These are phyloP conservation scores for Pollenia griseotomentosa DNA, from an alignment of 2,888 invertebrate genomes.

Conservation along the genomic window DNA sequence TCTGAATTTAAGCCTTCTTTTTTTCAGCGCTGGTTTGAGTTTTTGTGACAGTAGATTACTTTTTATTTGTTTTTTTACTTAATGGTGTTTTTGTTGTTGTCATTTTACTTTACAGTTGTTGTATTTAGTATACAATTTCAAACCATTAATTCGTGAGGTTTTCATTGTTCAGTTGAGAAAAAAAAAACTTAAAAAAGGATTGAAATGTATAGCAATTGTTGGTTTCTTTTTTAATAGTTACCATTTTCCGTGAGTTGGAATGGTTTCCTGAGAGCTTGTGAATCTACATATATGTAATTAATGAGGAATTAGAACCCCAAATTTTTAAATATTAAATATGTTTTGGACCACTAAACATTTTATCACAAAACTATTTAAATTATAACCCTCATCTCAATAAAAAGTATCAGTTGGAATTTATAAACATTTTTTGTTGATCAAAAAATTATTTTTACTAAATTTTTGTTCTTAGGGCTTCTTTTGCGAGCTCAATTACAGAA, in stretches of 20 bases:
- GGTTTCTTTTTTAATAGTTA: not conserved
- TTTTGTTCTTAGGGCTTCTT: too few relatives aligned
- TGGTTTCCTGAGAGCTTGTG: not conserved
- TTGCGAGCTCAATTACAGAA: too few relatives aligned
- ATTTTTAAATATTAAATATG: too few relatives aligned
- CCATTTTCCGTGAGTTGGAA: not conserved
- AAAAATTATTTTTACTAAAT: too few relatives aligned
- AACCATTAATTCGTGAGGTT: conserved; percentile 71
- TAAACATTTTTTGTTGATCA: too few relatives aligned
- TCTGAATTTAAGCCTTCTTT: conserved; percentile 15
- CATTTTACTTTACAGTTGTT: conserved; percentile 40
- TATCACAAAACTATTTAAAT: too few relatives aligned
- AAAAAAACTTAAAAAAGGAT: conserved; percentile 10
- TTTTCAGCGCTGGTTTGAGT: conserved; percentile 14
- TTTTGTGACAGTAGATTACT: conserved; percentile 64
- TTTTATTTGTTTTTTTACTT: conserved; percentile 45
- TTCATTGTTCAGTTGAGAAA: conserved; percentile 48
- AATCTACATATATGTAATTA: too few relatives aligned
- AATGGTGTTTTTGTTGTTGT: not conserved
- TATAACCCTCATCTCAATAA: too few relatives aligned
- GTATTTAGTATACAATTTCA: conserved; percentile 57
- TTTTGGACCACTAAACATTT: too few relatives aligned
- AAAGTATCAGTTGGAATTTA: too few relatives aligned
- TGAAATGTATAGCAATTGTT: conserved; percentile 36
- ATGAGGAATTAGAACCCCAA: too few relatives aligned